These are phyloP conservation scores for Atrina japonica DNA, from an alignment of 2,888 invertebrate species.

Conservation along the genomic window DNA sequence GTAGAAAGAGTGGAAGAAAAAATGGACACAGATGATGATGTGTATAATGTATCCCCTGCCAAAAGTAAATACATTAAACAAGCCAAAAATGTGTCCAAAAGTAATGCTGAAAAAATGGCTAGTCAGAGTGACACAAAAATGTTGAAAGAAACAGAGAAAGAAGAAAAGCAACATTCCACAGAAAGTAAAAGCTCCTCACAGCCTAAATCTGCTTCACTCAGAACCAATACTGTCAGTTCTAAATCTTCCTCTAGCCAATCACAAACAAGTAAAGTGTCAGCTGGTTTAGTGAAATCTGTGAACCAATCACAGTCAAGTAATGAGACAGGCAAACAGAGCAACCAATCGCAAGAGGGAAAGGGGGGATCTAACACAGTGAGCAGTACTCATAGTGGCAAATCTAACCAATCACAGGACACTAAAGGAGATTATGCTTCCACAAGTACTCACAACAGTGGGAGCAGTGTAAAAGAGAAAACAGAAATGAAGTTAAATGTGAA, in stretches of 20 bases:
- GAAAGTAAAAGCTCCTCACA: constrained; percentile 26
- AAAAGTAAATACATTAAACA: constrained; percentile 73
- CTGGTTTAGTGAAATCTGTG: neutral
- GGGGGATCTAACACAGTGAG: neutral
- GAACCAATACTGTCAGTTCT: neutral
- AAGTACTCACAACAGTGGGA: neutral
- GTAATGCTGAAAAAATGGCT: constrained; percentile 61
- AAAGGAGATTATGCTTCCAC: constrained; percentile 5
- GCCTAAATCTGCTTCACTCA: constrained; percentile 28
- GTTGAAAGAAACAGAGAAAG: constrained; percentile 28
- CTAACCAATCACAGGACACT: no score
- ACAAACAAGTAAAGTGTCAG: constrained; percentile 6
- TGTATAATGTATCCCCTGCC: constrained; percentile 49
- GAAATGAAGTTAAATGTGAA: constrained; percentile 5
- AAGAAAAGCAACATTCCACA: constrained; percentile 30
- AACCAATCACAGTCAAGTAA: constrained; percentile 17
- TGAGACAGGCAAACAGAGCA: constrained; percentile 4
- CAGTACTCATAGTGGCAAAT: neutral
- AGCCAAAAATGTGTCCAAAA: constrained; percentile 67
- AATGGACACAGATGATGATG: constrained; percentile 65
- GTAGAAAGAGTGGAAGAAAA: constrained; percentile 53
- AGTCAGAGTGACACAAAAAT: constrained; percentile 41
- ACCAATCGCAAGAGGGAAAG: neutral
- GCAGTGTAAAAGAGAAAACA: constrained; percentile 18
- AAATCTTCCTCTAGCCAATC: constrained; percentile 9